phyloP scores from a whole-genome alignment of 2,888 invertebrate species.

The Anthoptus insignis region DNA sequence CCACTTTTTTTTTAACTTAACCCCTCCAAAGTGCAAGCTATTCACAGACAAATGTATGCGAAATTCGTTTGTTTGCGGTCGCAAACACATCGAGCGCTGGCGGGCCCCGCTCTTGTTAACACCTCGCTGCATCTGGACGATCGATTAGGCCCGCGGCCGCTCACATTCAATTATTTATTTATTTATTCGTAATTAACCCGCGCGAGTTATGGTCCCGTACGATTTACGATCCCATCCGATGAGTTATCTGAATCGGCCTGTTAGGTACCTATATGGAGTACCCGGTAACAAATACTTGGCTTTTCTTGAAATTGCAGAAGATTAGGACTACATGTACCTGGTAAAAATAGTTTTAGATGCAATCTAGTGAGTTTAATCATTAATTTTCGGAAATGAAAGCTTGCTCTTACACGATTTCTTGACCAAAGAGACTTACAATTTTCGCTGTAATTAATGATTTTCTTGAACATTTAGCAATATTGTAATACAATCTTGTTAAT shows the following conservation, averaged over 20 bases:
- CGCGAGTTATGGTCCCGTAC: slow-evolving; percentile 78
- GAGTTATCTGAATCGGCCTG: slow-evolving; percentile 69
- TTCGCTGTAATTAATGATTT: no score
- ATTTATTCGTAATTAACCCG: slow-evolving; percentile 87
- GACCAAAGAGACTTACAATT: no score
- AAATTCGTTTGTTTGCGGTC: slow-evolving; percentile 5
- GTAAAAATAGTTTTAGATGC: no score
- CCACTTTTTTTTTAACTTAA: no score
- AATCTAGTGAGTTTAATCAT: no score
- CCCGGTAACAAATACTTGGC: not conserved
- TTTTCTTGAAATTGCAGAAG: no score
- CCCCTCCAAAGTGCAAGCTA: not conserved
- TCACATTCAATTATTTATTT: slow-evolving; percentile 87
- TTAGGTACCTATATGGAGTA: slow-evolving; percentile 49
- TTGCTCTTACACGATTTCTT: no score
- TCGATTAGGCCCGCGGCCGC: slow-evolving; percentile 85
- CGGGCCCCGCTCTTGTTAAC: slow-evolving; percentile 83
- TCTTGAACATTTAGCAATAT: no score
- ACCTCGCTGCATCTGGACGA: slow-evolving; percentile 74
- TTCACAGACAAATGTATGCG: not conserved
- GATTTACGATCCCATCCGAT: slow-evolving; percentile 76
- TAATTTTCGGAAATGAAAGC: no score
- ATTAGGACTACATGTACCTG: no score
- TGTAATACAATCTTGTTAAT: no score
- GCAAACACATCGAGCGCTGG: slow-evolving; percentile 47